Base-by-base conservation (phyloP, 2,797 vertebrate species). In the Molothrus aeneus region DNA sequence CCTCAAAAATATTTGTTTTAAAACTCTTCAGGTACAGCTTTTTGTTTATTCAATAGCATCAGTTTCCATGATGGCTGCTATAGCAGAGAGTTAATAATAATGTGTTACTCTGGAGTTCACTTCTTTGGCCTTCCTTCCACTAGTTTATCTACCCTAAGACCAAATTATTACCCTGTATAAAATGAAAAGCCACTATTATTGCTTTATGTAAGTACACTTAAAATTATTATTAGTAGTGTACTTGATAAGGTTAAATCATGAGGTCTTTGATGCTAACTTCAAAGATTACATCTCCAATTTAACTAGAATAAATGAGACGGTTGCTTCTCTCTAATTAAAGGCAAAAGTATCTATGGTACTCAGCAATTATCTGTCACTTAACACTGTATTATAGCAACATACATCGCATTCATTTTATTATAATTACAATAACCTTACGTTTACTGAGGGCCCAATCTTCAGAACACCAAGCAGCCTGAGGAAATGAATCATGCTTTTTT, bases 241-340 rank as follows among this genome's bases (percentile, higher is more conserved):
- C 79, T 94, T 93, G 34, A 84, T 88, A 90, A 95, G 95, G 94
- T 96, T 96, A 96, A 96, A 96, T 93, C 64, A 91, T 54, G 53
- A 94, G 92, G 88, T 93, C 91, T 96, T 95, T 89, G 80, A 95
- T 96, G 71, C 36, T 93, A 88, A 80, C 70, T 94, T 96, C 68
- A 96, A 94, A 97, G 95, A 96, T 93, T 93, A 92, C 48, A 59
- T 87, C 83, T 93, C 83, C 2, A 28, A 78, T 92, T 93, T 81
- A 91, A 78, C 83, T 90, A 80, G 71, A 88, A 92, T 94, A 96
- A 97, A 97, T 95, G 77, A 97, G 80, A 95, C 38, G 77, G 84
- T 91, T 92, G 74, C 91, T 93, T 89, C 88, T 88, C 86, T 86
- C 59, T 94, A 97, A 97, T 97, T 97, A 93, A 95, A 97, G 68